Base-by-base conservation (phyloP, 2,888 invertebrate species). In the Chironomus riparius region DNA sequence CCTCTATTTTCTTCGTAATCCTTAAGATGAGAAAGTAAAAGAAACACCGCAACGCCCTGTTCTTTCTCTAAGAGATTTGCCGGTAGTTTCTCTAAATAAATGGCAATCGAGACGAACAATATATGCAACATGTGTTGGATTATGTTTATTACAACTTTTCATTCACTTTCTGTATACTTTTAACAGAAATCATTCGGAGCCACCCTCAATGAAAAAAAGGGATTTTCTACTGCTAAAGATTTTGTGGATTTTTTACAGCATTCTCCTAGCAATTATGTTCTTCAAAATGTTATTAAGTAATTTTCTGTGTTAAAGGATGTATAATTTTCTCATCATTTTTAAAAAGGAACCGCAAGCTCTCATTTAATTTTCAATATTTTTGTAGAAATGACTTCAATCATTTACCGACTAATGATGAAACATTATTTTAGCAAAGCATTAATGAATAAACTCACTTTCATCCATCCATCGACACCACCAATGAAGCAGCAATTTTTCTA, bases 161-260 rank as follows among this genome's bases (percentile, higher is more conserved):
- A 70, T 70, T 70, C 70, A 70, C 22, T 50, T 15, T 70, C 28
- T 13, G 65, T 22, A 65, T 13, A 21, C 61, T 15, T 15, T 13
- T 38, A 7, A 28, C 72, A 28, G 18, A 3, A 38, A 24, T 38
- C 24, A 15, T 72, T 28, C 21, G 61, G 15, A 50, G 61, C 72
- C 18, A 61, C 65, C 65, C 65, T 65, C 65, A 65, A 65, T 10
- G 65, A 65, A 21, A 18, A 28, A 38, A n/a, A n/a, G n/a, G 38
- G 38, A 2, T 10, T 10, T 38, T 50, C 22, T 70, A 3, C 22
- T 50, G 48, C 70, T 62, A 72, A 72, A 50, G 28, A 28, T 28
- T 72, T 72, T 72, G 72, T 72, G 72, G 72, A 72, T 72, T 72
- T 72, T 72, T 72, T 47, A 72, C 72, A 72, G 22, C 38, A 70